These are phyloP conservation scores for Chionomys nivalis DNA, from an alignment of 2,113 vertebrate species.

Conservation along the genomic window DNA sequence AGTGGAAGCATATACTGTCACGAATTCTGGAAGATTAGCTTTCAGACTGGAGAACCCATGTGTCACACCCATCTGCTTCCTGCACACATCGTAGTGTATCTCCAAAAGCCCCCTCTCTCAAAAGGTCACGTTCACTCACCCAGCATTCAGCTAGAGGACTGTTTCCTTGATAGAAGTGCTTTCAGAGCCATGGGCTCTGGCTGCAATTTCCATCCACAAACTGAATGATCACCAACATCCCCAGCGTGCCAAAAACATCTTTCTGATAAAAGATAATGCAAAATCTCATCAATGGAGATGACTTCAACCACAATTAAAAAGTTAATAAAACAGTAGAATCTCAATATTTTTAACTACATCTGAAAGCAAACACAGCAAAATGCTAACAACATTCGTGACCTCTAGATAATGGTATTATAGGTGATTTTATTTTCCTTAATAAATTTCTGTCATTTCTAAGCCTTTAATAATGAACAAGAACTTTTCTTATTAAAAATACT, in stretches of 20 bases:
- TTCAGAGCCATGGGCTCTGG: neutral
- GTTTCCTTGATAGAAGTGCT: neutral
- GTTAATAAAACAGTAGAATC: conserved; percentile 3
- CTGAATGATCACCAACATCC: neutral
- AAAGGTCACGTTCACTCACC: neutral
- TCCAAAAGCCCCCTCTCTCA: neutral
- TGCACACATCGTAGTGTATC: neutral
- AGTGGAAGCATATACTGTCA: neutral
- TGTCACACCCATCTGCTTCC: neutral
- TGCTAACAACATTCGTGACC: neutral
- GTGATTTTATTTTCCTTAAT: conserved; percentile 56
- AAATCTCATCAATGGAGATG: neutral
- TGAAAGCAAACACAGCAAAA: conserved; percentile 48
- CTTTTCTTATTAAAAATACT: conserved; percentile 43
- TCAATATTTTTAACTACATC: neutral
- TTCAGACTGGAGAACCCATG: neutral
- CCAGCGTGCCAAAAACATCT: neutral
- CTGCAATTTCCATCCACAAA: neutral
- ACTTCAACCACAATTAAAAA: conserved; percentile 25
- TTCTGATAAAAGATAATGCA: too few species aligned
- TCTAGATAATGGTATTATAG: neutral
- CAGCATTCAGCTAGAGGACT: neutral
- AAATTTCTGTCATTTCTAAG: conserved; percentile 39
- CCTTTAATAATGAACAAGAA: conserved; percentile 38
- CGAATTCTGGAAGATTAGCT: neutral